Percentiles rank a stretch among this genome's conserved stretches.
Evolutionary conservation across 2,888 invertebrate species (phyloP).

Genomic region (Tridacna gigas): DNA sequence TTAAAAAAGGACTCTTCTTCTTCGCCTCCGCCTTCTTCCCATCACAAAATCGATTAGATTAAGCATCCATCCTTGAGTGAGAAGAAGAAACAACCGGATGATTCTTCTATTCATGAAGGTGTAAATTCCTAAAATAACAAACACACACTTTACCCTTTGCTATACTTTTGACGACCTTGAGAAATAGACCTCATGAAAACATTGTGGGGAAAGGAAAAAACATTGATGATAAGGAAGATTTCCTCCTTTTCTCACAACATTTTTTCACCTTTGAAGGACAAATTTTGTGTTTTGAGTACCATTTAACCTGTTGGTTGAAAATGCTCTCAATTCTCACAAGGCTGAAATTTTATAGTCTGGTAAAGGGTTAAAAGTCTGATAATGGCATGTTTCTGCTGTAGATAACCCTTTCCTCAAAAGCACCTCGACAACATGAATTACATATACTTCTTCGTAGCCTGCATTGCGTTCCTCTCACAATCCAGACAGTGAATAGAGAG

Average conservation of each 20-base stretch:
- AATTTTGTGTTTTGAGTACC: no score
- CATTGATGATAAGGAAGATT: no score
- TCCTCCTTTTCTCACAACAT: no score
- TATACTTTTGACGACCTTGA: no score
- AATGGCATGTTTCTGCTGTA: constrained; percentile 12
- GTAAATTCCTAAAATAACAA: constrained; percentile 8
- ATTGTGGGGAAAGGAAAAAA: neutral
- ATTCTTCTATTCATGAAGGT: constrained; percentile 1
- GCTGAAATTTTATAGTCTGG: no score
- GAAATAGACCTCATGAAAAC: no score
- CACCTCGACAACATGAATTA: constrained; percentile 3
- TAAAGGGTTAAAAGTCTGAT: constrained; percentile 8
- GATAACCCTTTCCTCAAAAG: constrained; percentile 1
- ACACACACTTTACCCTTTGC: neutral
- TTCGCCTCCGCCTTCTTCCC: constrained; percentile 6
- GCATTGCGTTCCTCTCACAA: constrained; percentile 10
- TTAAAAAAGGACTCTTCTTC: neutral
- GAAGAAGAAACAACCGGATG: constrained; percentile 1
- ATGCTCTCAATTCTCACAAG: no score
- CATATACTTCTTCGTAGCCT: constrained; percentile 8
- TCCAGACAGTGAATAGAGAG: constrained; percentile 4
- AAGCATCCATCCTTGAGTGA: constrained; percentile 5
- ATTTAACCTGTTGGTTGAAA: no score
- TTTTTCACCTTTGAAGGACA: no score
- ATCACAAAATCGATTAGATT: constrained; percentile 1